phyloP scores from a whole-genome alignment of 2,888 invertebrate genomes.

The Dione juno region DNA sequence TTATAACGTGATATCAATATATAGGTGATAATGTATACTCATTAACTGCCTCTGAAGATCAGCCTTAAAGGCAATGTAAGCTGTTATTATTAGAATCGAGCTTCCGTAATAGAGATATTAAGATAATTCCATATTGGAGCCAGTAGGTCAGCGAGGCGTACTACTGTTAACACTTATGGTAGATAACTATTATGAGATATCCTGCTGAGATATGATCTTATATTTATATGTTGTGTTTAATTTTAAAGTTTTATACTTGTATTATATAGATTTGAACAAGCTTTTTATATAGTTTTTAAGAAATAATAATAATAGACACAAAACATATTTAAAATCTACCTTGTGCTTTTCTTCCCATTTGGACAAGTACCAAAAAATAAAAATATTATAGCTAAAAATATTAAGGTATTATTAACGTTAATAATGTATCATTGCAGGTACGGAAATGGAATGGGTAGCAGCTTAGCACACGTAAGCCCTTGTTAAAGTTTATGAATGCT shows the following conservation, averaged over 20 bases:
- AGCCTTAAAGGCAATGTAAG: conserved; percentile 52
- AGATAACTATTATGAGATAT: conserved; percentile 14
- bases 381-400: too few species aligned
- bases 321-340: too few species aligned
- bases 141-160: conserved; percentile 30
- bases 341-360: too few species aligned
- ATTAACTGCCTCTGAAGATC: conserved; percentile 36
- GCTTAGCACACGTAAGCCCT: conserved; percentile 29
- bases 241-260: too few species aligned
- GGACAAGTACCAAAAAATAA: too few species aligned
- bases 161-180: conserved; percentile 11
- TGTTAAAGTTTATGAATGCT: conserved; percentile 40
- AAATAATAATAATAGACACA: too few species aligned
- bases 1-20: not conserved
- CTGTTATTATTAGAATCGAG: conserved; percentile 44
- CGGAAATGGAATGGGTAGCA: conserved; percentile 53
- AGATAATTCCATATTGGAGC: conserved; percentile 31
- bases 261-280: too few species aligned
- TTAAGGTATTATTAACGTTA: conserved; percentile 57
- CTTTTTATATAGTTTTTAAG: too few species aligned
- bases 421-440: conserved; percentile 74
- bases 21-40: conserved; percentile 12
- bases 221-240: too few species aligned
- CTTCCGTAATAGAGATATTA: conserved; percentile 34
- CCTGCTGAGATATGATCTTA: too few species aligned